Conservation (phyloP, 2,113 vertebrate genomes). For the Tinamus guttatus region DNA sequence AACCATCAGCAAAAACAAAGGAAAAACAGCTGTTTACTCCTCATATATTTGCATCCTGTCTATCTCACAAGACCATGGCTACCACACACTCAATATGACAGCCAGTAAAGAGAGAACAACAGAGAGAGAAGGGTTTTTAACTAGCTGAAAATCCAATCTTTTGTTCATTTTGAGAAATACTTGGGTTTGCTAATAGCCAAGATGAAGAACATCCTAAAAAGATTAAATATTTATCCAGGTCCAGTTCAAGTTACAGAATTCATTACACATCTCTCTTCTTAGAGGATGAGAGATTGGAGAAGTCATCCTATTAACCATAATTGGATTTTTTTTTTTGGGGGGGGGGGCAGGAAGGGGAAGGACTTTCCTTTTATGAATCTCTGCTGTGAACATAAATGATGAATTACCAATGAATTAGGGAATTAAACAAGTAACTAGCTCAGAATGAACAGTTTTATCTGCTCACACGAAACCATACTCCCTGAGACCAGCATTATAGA, state of each 20-base stretch:
- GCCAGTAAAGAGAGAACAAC: not conserved
- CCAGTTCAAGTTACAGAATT: constrained; percentile 3
- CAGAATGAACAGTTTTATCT: not conserved
- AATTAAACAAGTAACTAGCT: not conserved
- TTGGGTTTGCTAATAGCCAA: not conserved
- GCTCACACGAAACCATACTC: not conserved
- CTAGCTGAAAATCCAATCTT: not conserved
- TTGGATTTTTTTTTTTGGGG: not conserved
- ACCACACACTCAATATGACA: not conserved
- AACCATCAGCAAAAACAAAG: not conserved
- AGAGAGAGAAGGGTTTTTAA: not conserved
- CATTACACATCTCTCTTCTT: not conserved
- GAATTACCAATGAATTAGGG: not conserved
- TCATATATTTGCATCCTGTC: not conserved
- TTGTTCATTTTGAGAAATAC: not conserved
- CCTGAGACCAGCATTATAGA: not conserved
- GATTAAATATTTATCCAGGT: constrained; percentile 39
- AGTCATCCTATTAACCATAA: not conserved
- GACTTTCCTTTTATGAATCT: not conserved
- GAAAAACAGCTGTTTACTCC: not conserved
- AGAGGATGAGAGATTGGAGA: not conserved
- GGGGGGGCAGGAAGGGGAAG: not conserved
- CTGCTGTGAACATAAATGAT: not conserved
- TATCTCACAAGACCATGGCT: not conserved
- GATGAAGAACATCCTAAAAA: not conserved